Percentiles rank a stretch among this genome's conserved stretches.
phyloP scores from a whole-genome alignment of 2,888 invertebrate species.

The Pseudanteris insignis region DNA sequence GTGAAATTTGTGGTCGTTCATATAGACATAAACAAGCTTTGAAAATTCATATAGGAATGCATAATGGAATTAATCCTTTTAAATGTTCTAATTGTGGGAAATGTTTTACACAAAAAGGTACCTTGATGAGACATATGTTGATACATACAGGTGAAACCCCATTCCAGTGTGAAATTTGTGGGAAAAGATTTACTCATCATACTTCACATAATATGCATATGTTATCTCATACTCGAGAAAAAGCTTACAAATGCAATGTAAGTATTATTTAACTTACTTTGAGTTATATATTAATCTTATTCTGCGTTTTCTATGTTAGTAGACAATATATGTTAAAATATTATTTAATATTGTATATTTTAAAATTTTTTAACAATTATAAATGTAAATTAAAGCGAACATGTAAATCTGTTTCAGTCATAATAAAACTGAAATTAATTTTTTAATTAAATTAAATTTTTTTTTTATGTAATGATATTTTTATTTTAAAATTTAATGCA shows the following conservation, averaged over 20 bases:
- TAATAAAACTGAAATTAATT: no score
- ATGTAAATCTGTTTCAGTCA: no score
- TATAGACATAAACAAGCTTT: slow-evolving; percentile 73
- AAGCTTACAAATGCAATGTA: slow-evolving; percentile 57
- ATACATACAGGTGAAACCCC: slow-evolving; percentile 73
- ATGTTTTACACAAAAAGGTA: slow-evolving; percentile 72
- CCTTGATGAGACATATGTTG: slow-evolving; percentile 71
- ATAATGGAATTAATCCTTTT: slow-evolving; percentile 72
- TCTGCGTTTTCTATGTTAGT: no score
- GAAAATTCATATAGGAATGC: slow-evolving; percentile 72
- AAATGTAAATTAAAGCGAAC: no score
- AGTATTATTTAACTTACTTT: no score
- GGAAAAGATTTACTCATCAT: slow-evolving; percentile 75
- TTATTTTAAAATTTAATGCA: no score
- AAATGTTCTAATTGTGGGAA: slow-evolving; percentile 72
- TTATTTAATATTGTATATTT: no score
- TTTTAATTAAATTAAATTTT: no score
- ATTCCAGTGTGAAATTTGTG: slow-evolving; percentile 73
- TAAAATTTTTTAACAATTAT: no score
- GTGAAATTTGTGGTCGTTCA: slow-evolving; percentile 71
- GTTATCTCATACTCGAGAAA: slow-evolving; percentile 69
- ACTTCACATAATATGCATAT: slow-evolving; percentile 77
- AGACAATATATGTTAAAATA: no score
- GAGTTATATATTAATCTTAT: no score
- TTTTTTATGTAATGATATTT: no score